Conservation (phyloP, 2,888 invertebrate genomes). For the Andrena flavipes region DNA sequence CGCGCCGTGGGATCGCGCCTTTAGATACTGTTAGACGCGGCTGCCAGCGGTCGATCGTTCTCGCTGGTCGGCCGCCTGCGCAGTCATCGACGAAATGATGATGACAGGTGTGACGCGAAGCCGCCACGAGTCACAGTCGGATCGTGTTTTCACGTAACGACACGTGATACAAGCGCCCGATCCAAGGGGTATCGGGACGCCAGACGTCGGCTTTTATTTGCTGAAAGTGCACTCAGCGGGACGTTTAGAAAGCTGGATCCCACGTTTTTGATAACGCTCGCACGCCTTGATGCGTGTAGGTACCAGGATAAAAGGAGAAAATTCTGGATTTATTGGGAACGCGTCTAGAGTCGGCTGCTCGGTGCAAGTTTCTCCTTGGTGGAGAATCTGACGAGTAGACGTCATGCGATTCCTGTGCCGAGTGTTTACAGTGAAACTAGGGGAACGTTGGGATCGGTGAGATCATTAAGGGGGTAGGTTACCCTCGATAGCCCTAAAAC, state of each 20-base stretch:
- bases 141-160: constrained; percentile 33
- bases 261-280: constrained; percentile 31
- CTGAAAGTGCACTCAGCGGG: constrained; percentile 29
- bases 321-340: not conserved
- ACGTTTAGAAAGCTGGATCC: constrained; percentile 34
- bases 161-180: constrained; percentile 12
- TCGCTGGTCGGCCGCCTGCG: constrained; percentile 5
- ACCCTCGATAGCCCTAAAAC: no score
- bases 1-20: no score
- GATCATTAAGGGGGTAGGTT: no score
- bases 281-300: not conserved
- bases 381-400: not conserved
- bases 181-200: constrained; percentile 3
- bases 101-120: constrained; percentile 39
- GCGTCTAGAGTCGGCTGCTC: not conserved
- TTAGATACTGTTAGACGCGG: not conserved
- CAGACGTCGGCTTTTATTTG: constrained; percentile 36
- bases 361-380: constrained; percentile 2
- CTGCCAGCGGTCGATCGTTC: not conserved
- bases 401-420: not conserved
- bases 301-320: not conserved
- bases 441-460: no score
- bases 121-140: constrained; percentile 16
- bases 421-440: not conserved
- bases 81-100: constrained; percentile 28